These are phyloP conservation scores for Neodon shergylaensis DNA, from an alignment of 2,113 vertebrate genomes.

Conservation along the genomic window DNA sequence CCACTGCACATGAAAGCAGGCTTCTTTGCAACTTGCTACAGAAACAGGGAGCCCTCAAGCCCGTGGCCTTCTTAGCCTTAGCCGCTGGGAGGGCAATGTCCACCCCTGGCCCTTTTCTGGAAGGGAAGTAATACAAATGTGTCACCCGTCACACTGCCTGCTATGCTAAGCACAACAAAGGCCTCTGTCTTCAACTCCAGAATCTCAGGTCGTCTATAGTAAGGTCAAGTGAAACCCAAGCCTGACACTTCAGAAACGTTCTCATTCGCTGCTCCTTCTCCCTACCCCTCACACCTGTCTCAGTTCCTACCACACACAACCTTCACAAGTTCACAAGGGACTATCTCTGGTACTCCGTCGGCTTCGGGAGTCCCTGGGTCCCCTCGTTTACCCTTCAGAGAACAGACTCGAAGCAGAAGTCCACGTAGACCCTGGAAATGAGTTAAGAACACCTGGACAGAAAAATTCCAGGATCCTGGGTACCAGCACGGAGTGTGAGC, in stretches of 20 bases:
- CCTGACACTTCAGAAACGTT: not conserved
- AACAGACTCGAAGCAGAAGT: not conserved
- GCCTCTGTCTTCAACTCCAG: not conserved
- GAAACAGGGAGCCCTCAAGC: not conserved
- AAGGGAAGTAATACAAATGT: not conserved
- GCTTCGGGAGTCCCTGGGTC: not conserved
- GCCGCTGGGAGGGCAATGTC: not conserved
- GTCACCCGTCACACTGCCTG: not conserved
- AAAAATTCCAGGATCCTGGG: not conserved
- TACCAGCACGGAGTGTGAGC: too few relatives aligned
- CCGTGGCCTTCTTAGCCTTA: not conserved
- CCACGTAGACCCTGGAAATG: not conserved
- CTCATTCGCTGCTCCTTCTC: not conserved
- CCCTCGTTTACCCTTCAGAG: not conserved
- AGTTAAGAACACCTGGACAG: not conserved
- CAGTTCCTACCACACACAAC: not conserved
- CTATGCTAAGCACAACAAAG: not conserved
- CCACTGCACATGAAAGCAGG: not conserved
- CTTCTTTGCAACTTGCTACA: not conserved
- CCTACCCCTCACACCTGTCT: too few relatives aligned
- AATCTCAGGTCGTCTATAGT: not conserved
- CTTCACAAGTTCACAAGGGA: not conserved
- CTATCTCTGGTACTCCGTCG: not conserved
- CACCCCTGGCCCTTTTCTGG: not conserved
- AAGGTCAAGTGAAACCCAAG: not conserved